phyloP scores from a whole-genome alignment of 2,888 invertebrate species.

The Drosophila kanekoi region DNA sequence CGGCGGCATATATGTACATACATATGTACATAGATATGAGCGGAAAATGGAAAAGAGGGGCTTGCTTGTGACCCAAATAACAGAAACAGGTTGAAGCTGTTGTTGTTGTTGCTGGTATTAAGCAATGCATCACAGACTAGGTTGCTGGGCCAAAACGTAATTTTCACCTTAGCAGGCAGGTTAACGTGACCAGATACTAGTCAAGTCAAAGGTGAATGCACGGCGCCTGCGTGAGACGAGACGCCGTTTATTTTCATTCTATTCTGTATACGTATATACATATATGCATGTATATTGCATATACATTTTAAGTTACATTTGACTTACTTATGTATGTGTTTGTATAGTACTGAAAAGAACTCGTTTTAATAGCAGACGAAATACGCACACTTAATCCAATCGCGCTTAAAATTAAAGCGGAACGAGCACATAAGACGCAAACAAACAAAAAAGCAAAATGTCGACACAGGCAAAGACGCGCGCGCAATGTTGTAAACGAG shows the following conservation, averaged over 20 bases:
- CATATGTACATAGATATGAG: not conserved
- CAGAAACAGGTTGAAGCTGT: slow-evolving; percentile 52
- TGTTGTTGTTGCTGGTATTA: slow-evolving; percentile 23
- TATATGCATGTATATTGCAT: not conserved
- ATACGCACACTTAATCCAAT: slow-evolving; percentile 45
- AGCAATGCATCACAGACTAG: slow-evolving; percentile 38
- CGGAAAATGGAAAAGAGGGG: slow-evolving; percentile 57
- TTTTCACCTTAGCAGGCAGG: slow-evolving; percentile 13
- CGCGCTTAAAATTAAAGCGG: slow-evolving; percentile 36
- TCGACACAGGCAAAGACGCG: slow-evolving; percentile 47
- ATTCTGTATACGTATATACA: slow-evolving; percentile 15
- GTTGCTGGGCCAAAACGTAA: slow-evolving; percentile 44
- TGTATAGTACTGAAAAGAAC: slow-evolving; percentile 22
- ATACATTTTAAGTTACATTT: slow-evolving; percentile 20
- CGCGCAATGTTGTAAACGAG: slow-evolving; percentile 63
- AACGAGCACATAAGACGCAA: slow-evolving; percentile 38
- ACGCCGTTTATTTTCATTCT: slow-evolving; percentile 13
- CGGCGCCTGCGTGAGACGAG: slow-evolving; percentile 49
- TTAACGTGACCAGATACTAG: slow-evolving; percentile 8
- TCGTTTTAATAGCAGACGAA: slow-evolving; percentile 35
- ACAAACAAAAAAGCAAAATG: slow-evolving; percentile 46
- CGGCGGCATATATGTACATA: slow-evolving; percentile 8
- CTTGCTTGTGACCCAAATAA: slow-evolving; percentile 62
- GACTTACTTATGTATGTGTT: slow-evolving; percentile 45
- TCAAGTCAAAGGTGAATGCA: slow-evolving; percentile 46